Base-by-base conservation (phyloP, 1,140 invertebrate species). In the Phortica variegata region DNA sequence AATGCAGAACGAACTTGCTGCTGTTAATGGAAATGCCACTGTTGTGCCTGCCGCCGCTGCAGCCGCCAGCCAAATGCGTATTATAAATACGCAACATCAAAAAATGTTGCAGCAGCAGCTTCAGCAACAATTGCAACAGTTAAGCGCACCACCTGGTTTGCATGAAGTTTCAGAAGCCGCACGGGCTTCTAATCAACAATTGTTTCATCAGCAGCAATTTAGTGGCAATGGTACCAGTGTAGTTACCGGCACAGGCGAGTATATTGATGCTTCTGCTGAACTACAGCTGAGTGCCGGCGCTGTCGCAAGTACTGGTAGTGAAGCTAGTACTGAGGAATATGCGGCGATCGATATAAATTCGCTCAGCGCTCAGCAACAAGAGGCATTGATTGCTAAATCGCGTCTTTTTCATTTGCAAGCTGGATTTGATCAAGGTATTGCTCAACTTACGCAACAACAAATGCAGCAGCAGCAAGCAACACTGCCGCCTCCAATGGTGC, bases 91-190 rank as follows among this genome's bases (percentile, higher is more conserved):
- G 26, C 77, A 79, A 42, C 68, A 72, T 43, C 70, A 73, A 21
- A 73, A 73, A 52, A 54, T 73, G 39, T 72, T 78, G n/a, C 77
- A 75, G 13, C 77, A 78, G 32, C 75, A 77, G 51, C 63, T 79
- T 13, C 75, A 78, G 43, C 71, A 75, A 43, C 74, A 78, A 56
- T 56, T 71, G 19, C 74, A 78, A 48, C 77, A 77, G 47, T 61
- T 77, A 18, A 77, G 59, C 47, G 72, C 75, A 1, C 75, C 75
- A 15, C 68, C 77, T 2, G 79, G 80, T 23, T 52, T 83, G 21
- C 80, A 82, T 50, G 81, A 82, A 58, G 77, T 83, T 2, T 78
- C 80, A 0, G 81, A 83, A 44, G 79, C 80, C 13, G 79, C 81
- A 2, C 61, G 79, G 3, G 80, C 79, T 36, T 61, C 71, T 8